Evolutionary conservation across 2,888 invertebrate genomes (phyloP).

Genomic region (Ennomos erosarius): DNA sequence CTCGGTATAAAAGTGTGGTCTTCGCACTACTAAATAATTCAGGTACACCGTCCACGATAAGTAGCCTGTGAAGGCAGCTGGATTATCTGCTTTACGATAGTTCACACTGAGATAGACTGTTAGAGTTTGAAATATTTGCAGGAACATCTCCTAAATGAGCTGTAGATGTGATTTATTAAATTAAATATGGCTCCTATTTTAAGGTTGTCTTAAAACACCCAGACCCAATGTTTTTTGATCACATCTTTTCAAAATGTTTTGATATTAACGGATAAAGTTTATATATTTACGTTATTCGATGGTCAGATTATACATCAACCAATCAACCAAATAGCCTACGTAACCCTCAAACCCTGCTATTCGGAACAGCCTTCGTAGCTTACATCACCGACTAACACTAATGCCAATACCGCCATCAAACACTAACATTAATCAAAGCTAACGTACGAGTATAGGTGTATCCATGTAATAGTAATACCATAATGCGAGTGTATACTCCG

Average conservation of each 20-base stretch:
- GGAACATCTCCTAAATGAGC: background rate
- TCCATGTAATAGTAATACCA: conserved; percentile 26
- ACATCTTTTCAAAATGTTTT: no score
- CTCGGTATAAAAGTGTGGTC: conserved; percentile 40
- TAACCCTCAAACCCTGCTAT: conserved; percentile 1
- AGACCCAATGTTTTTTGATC: no score
- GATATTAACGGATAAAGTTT: no score
- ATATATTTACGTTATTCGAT: no score
- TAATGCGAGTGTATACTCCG: conserved; percentile 24
- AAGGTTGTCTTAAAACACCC: no score
- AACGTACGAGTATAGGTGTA: conserved; percentile 16
- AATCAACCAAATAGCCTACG: no score
- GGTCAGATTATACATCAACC: no score
- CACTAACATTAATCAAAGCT: conserved; percentile 28
- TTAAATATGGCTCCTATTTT: background rate
- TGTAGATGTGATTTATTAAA: no score
- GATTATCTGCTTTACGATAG: conserved; percentile 26
- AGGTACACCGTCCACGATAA: conserved; percentile 31
- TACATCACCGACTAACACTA: conserved; percentile 7
- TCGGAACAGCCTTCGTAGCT: background rate
- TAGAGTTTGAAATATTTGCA: background rate
- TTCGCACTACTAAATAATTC: conserved; percentile 39
- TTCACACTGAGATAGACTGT: background rate
- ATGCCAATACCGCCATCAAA: conserved; percentile 23
- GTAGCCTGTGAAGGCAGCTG: conserved; percentile 28